Evolutionary conservation across 2,888 invertebrate genomes (phyloP).

Genomic region (Azorinus chamasolen): DNA sequence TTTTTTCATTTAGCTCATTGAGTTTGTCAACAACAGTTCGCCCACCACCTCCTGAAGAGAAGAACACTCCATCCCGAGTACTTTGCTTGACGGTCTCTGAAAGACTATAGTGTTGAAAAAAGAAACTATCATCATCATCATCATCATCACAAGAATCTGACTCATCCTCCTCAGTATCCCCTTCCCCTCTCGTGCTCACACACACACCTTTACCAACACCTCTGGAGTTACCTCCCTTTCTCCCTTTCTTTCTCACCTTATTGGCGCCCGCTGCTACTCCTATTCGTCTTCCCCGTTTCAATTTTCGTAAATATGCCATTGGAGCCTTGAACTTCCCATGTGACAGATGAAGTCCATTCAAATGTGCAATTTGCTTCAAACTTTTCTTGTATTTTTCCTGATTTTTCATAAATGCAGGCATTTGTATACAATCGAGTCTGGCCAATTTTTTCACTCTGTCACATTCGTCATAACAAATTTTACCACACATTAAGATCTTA

Average conservation of each 20-base stretch:
- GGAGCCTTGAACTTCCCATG: conserved; percentile 70
- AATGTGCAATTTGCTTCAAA: conserved; percentile 75
- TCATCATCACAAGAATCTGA: conserved; percentile 17
- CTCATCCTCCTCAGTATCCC: conserved; percentile 52
- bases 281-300: conserved; percentile 70
- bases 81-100: background rate
- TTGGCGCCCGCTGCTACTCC: conserved; percentile 65
- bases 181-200: conserved; percentile 42
- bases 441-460: conserved; percentile 81
- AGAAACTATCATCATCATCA: conserved; percentile 35
- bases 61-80: conserved; percentile 15
- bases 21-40: conserved; percentile 1
- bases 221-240: conserved; percentile 47
- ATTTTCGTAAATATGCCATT: conserved; percentile 66
- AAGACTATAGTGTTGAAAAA: conserved; percentile 36
- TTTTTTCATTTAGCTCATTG: conserved; percentile 23
- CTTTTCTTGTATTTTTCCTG: conserved; percentile 78
- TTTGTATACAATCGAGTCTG: conserved; percentile 77
- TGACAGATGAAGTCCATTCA: conserved; percentile 78
- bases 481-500: conserved; percentile 83
- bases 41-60: background rate
- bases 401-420: conserved; percentile 84
- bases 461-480: conserved; percentile 83
- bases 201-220: conserved; percentile 39
- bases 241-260: conserved; percentile 68